Conservation (phyloP, 2,113 vertebrate genomes). For the Asarcornis scutulata region DNA sequence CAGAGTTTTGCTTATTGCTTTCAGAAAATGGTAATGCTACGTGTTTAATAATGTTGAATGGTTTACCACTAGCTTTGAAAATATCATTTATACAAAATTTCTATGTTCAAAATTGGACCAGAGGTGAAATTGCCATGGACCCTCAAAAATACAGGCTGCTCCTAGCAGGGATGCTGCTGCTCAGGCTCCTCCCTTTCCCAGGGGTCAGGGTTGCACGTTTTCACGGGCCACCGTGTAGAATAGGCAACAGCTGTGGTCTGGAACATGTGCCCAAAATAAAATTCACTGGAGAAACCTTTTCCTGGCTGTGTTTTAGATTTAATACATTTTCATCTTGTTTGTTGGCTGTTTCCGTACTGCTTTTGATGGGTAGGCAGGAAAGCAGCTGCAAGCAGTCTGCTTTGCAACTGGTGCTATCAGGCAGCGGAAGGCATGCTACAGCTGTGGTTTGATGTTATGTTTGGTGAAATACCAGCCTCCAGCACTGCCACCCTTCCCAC, state of each 20-base stretch:
- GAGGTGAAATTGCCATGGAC: not conserved
- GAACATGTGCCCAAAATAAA: not conserved
- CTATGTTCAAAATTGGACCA: not conserved
- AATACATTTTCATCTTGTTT: not conserved
- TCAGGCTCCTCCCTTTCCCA: not conserved
- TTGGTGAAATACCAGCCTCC: not conserved
- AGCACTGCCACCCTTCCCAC: not conserved
- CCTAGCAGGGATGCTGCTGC: not conserved
- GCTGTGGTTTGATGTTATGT: slow-evolving; percentile 44
- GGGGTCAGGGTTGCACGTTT: accelerated
- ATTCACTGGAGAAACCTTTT: not conserved
- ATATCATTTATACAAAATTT: not conserved
- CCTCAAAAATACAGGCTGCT: not conserved
- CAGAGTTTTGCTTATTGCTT: not conserved
- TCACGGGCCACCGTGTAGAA: not conserved
- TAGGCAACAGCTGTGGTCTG: not conserved
- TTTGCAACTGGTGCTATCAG: not conserved
- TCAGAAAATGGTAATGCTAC: not conserved
- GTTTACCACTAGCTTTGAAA: not conserved
- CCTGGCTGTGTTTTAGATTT: not conserved
- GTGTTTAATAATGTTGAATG: not conserved
- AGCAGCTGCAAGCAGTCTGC: slow-evolving; percentile 14
- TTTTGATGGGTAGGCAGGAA: not conserved
- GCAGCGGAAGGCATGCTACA: slow-evolving; percentile 37
- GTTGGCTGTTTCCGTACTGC: not conserved